Conservation (phyloP, 2,113 vertebrate genomes). For the Dasypus novemcinctus region DNA sequence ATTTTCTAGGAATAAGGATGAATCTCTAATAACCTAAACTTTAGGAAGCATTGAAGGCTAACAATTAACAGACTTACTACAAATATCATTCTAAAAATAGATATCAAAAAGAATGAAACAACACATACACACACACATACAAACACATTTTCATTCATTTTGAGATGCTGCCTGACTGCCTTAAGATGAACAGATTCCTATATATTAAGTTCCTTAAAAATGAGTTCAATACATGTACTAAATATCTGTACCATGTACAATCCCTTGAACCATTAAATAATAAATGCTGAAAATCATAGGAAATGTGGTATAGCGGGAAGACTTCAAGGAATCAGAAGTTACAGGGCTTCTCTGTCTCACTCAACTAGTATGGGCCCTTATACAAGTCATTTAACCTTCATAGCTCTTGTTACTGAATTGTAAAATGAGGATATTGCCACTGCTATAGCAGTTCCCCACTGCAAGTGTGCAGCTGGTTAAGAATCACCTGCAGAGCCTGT, state of each 20-base stretch:
- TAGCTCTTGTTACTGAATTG: not conserved
- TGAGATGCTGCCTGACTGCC: not conserved
- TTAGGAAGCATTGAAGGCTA: not conserved
- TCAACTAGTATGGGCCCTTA: not conserved
- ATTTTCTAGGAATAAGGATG: not conserved
- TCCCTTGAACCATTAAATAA: not conserved
- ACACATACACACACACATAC: too few species aligned
- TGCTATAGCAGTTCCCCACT: not conserved
- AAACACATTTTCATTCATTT: not conserved
- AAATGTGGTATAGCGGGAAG: not conserved
- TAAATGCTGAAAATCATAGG: not conserved
- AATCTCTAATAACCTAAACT: not conserved
- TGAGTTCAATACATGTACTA: not conserved
- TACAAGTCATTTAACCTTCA: not conserved
- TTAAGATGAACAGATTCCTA: not conserved
- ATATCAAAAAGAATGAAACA: not conserved
- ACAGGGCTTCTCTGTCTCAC: not conserved
- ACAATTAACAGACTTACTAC: not conserved
- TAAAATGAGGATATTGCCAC: not conserved
- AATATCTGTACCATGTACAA: not conserved
- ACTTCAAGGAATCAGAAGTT: not conserved
- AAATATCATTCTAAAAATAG: not conserved
- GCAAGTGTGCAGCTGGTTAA: not conserved
- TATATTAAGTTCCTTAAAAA: not conserved
- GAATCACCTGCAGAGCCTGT: not conserved